Evolutionary conservation across 2,113 vertebrate genomes (phyloP).

Genomic region (Recurvirostra avosetta): DNA sequence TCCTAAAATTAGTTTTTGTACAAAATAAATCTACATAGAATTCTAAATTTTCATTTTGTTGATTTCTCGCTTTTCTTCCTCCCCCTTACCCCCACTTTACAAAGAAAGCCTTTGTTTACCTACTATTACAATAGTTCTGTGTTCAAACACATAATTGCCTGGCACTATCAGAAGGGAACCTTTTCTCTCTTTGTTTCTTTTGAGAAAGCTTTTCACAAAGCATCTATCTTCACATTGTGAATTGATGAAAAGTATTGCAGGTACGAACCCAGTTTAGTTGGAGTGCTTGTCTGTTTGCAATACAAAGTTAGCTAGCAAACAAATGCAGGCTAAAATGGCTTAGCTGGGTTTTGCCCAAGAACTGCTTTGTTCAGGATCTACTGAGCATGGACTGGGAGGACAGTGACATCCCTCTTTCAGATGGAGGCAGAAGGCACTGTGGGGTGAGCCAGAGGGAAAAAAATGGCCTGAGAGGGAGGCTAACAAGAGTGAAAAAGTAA

Average conservation of each 20-base stretch:
- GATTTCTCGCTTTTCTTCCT: background rate
- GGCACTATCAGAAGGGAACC: background rate
- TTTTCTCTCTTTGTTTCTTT: background rate
- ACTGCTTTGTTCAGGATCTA: background rate
- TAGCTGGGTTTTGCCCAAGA: background rate
- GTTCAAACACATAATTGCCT: background rate
- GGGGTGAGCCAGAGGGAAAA: background rate
- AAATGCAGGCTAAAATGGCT: background rate
- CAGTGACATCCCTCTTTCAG: background rate
- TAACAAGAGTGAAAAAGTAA: background rate
- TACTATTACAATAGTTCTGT: background rate
- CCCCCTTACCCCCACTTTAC: accelerated
- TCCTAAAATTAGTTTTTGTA: background rate
- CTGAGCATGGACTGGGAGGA: background rate
- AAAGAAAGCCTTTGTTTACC: background rate
- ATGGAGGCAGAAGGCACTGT: background rate
- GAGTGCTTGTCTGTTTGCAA: background rate
- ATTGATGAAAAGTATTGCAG: background rate
- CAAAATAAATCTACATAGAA: background rate
- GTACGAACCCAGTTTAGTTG: background rate
- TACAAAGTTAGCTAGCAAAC: background rate
- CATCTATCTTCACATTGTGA: background rate
- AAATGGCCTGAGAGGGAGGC: background rate
- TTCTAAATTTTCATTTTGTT: background rate
- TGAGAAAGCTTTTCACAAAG: background rate